Evolutionary conservation across 2,797 vertebrate species (phyloP), one percentile per base, ranked within the genome.

Genomic region (Mus minutoides): DNA sequence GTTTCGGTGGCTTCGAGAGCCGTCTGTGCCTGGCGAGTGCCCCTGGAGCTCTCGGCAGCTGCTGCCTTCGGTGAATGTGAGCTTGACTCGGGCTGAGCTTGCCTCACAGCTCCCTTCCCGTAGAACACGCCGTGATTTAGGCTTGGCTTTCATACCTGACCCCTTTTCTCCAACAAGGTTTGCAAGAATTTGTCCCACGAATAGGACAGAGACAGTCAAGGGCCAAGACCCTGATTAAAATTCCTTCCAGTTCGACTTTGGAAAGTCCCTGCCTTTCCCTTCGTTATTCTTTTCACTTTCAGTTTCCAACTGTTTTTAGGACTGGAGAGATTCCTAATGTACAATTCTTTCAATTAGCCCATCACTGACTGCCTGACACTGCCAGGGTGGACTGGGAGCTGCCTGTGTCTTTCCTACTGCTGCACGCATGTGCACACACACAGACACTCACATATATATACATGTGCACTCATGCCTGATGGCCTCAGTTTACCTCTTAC

Each of bases 1-100:
- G 95, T 69, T 94, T 37, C 31, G 80, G 31, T 94, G 94, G 69
- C 75, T 77, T 40, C 3, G 49, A 90, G 80, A 97, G 52, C 91
- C 92, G 79, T 5, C 3, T 22, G 31, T 86, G 5, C 64, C 95
- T 94, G 49, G 26, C 26, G 88, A 56, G 49, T 82, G n/a, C 34
- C 11, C 9, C 62, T 69, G 16, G 29, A 14, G 26, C 90, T 87
- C 95, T 82, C 67, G 43, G 26, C 94, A 86, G 12, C 14, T 64
- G 88, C 73, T 87, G 58, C 26, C 84, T 92, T 75, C 6, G 24
- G 0, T 94, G 67, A 31, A 16, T 67, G 31, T 13, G 1, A 1
- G 75, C 34, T 13, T 34, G 0, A 2, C 49, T 46, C 79, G 26
- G 88, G 26, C 71, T 13, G 24, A 4, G 69, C 73, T 40, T 1